Base-by-base conservation (phyloP, 2,888 invertebrate genomes). In the Lasioglossum vierecki region DNA sequence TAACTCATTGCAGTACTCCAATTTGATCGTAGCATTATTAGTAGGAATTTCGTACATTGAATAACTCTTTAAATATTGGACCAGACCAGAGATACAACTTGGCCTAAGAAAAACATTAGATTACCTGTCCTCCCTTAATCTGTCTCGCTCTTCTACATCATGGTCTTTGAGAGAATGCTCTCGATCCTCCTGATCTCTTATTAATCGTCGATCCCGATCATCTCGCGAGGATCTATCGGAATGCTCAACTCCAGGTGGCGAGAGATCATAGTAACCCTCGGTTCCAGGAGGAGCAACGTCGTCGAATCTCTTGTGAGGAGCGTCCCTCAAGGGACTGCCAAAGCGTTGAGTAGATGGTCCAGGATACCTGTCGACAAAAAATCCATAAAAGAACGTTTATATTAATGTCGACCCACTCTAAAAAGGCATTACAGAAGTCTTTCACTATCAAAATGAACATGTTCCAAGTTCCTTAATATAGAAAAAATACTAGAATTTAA, bases 231-330 rank as follows among this genome's bases (percentile, higher is more conserved):
- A 88, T 80, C 93, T 93, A 46, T 94, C 94, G 41, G 93, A 91
- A 88, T 94, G 93, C 86, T 95, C 95, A 41, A 95, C 93, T 49
- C 95, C 95, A 4, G 95, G 94, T 11, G 95, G 95, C 44, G 95
- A 94, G 2, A 95, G 88, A 76, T 95, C 95, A 81, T 95, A 95
- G 87, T 95, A 95, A 5, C 94, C 95, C 76, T 96, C 96, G 1
- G 97, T 96, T 22, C 95, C 95, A 8, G 95, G 95, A 11, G 95
- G 95, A 15, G 94, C 95, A 11, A 95, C 94, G 68, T 95, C 95
- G 57, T 95, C 95, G 82, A 94, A 94, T 78, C 95, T 91, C 90
- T 95, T 95, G 46, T 93, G 93, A 49, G 92, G 88, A 13, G 90
- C 76, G 71, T 94, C 94, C 15, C 93, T 89, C 39, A 87, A 11